Evolutionary conservation across 2,113 vertebrate species (phyloP), one percentile per base, ranked within the genome.

Genomic region (Sisor rabdophorus): DNA sequence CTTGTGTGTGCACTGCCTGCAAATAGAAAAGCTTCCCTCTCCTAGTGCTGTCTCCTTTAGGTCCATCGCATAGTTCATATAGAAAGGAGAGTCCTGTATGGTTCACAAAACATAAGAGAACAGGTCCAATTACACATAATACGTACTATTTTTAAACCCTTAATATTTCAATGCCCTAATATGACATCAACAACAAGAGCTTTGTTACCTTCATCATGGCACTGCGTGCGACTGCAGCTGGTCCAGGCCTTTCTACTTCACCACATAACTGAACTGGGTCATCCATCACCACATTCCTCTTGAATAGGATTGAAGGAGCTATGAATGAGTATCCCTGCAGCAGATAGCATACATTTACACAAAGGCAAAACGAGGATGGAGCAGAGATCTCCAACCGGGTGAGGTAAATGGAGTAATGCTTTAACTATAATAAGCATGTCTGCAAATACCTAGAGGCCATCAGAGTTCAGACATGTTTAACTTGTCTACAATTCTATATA

Each of bases 11-110:
- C 97, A 99, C 77, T 93, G 94, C 81, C 97, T 94, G 89, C 97
- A 99, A 86, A 99, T 99, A 73, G 97, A 99, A 88, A 99, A 99
- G 87, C 97, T 99, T 53, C 97, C 97, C 88, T 99, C 97, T 71
- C 97, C 97, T 81, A 99, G 73, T 30, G 91, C 93, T 28, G 90
- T 93, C 87, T 98, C 95, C 87, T 94, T 97, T 85, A 99, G 89
- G 89, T 98, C 94, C 83, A 99, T 91, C 88, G 97, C 95, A 81
- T 98, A 99, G 87, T 93, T 94, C 77, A 93, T 92, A 77, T 98
- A 97, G 91, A 99, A 99, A n/a, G 94, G 93, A 1, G 96, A 99
- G 89, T 98, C 97, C 97, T 99, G 89, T 60, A 78, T 10, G 16
- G 64, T 32, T 44, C 56, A 71, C 55, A 54, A 12, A 17, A 50